A percentile compares a stretch with the other conserved stretches of the same genome.
phyloP scores from a whole-genome alignment of 64 coral and sea anemone species.

The Porites lutea region DNA sequence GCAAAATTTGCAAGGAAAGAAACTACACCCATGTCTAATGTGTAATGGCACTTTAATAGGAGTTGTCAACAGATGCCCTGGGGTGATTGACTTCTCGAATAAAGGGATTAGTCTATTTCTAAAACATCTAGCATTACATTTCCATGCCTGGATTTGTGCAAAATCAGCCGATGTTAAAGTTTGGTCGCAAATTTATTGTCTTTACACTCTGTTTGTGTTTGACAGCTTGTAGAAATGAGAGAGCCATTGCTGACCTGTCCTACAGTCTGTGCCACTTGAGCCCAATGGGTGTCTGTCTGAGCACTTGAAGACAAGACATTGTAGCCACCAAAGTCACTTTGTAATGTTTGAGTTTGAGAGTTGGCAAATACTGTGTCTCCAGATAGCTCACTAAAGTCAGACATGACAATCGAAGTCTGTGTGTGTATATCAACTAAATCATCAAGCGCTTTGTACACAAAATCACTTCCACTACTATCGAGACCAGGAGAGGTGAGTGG shows the following conservation, averaged over 20 bases:
- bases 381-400: conserved; percentile 61
- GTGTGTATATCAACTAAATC: conserved; percentile 91
- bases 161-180: neutral
- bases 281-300: conserved; percentile 71
- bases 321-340: conserved; percentile 66
- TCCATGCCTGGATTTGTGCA: no score
- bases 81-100: no score
- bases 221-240: conserved; percentile 28
- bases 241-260: conserved; percentile 10
- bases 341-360: conserved; percentile 89
- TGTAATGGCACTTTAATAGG: no score
- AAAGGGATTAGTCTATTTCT: no score
- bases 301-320: conserved; percentile 66
- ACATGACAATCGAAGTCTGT: conserved; percentile 73
- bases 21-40: no score
- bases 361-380: conserved; percentile 67
- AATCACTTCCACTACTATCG: conserved; percentile 45
- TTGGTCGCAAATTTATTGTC: neutral
- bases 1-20: no score
- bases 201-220: neutral
- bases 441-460: conserved; percentile 64
- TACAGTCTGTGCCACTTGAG: conserved; percentile 34
- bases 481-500: conserved; percentile 47
- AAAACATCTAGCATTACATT: no score
- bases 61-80: no score